Conservation (phyloP, 2,888 invertebrate genomes). For the Hoplodrina blanda region DNA sequence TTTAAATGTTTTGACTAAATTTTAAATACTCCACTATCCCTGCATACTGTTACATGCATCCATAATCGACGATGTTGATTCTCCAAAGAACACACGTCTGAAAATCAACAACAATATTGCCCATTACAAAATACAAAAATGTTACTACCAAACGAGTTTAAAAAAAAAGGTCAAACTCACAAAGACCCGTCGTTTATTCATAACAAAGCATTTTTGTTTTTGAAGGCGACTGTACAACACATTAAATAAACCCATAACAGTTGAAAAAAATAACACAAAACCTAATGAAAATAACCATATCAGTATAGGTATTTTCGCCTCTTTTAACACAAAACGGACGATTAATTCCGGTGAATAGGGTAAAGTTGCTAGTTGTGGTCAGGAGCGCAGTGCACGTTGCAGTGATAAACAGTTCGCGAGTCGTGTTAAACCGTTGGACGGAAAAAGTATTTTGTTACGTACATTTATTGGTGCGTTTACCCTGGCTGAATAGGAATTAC, state of each 20-base stretch:
- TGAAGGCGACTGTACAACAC: conserved; percentile 5
- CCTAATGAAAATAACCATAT: conserved; percentile 47
- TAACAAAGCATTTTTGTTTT: conserved; percentile 38
- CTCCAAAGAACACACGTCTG: too few relatives aligned
- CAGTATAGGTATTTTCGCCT: conserved; percentile 56
- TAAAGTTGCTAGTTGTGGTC: conserved; percentile 68
- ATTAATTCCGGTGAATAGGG: conserved; percentile 69
- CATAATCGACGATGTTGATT: too few relatives aligned
- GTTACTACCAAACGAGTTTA: too few relatives aligned
- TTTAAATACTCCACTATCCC: too few relatives aligned
- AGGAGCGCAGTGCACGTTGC: conserved; percentile 62
- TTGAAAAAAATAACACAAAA: conserved; percentile 23
- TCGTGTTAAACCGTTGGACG: conserved; percentile 58
- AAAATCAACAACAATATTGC: too few relatives aligned
- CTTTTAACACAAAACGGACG: conserved; percentile 60
- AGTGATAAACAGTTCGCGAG: conserved; percentile 67
- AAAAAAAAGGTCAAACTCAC: background rate
- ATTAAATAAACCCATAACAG: conserved; percentile 22
- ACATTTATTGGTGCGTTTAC: conserved; percentile 65
- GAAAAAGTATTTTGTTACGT: conserved; percentile 64
- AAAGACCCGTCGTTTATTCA: conserved; percentile 13
- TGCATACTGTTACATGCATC: too few relatives aligned
- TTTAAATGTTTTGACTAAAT: too few relatives aligned
- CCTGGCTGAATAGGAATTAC: conserved; percentile 48
- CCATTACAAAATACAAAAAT: background rate